Percentiles rank a stretch among this genome's conserved stretches.
Conservation (phyloP, 2,113 vertebrate species). For the Istiophorus platypterus region DNA sequence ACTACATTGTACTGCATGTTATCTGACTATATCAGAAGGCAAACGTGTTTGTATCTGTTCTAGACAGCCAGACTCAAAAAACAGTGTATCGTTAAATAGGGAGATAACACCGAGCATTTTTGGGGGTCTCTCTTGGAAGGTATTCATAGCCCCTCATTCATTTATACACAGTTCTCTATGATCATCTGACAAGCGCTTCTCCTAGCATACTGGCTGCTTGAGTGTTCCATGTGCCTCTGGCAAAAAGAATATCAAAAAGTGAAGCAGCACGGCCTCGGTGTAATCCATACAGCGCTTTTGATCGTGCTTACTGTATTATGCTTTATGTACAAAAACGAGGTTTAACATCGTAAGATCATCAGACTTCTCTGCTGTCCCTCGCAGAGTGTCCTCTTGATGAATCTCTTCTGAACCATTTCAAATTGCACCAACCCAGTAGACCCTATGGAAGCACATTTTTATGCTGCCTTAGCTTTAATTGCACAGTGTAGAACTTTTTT, state of each 20-base stretch:
- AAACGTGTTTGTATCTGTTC: background rate
- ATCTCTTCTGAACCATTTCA: background rate
- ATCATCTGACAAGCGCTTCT: background rate
- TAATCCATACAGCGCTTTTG: background rate
- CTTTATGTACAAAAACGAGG: background rate
- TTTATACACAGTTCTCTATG: background rate
- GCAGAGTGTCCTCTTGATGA: background rate
- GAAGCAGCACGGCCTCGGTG: background rate
- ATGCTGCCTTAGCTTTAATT: constrained; percentile 14
- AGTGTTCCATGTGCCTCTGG: background rate
- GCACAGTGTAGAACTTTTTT: background rate
- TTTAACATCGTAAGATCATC: background rate
- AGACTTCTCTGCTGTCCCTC: background rate
- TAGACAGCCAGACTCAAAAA: background rate
- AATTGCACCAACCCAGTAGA: constrained; percentile 10
- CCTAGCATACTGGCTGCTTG: background rate
- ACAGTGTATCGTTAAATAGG: background rate
- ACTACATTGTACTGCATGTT: background rate
- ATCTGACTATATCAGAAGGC: background rate
- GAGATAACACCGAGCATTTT: no score
- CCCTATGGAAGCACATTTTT: background rate
- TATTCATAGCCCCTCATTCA: background rate
- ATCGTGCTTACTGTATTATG: background rate
- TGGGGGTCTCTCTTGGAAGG: background rate
- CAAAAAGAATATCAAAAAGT: no score